Conservation (phyloP, 2,797 vertebrate species). For the Diplodus sargus region DNA sequence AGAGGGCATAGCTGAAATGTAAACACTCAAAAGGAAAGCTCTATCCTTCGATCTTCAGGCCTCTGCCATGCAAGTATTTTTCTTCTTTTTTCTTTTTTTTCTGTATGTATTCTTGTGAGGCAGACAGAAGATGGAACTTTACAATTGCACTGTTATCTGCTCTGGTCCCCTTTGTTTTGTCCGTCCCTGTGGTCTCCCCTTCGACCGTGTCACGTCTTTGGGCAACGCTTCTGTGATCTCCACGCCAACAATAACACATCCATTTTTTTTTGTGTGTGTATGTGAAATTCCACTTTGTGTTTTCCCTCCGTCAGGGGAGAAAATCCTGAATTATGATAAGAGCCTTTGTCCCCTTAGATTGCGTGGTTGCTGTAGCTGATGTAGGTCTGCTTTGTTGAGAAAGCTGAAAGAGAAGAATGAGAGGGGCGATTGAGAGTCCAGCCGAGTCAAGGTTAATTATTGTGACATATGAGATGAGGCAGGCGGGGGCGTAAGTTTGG, state of each 20-base stretch:
- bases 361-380: conserved; percentile 99
- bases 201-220: conserved; percentile 50
- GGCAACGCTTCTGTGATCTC: conserved; percentile 58
- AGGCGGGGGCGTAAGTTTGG: conserved; percentile 10
- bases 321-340: conserved; percentile 68
- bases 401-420: conserved; percentile 85
- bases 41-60: conserved; percentile 58
- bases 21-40: conserved; percentile 71
- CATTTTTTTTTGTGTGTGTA: conserved; percentile 25
- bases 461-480: background rate
- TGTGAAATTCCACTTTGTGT: conserved; percentile 58
- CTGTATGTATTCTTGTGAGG: conserved; percentile 59
- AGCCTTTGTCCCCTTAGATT: conserved; percentile 87
- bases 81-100: conserved; percentile 36
- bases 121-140: conserved; percentile 71
- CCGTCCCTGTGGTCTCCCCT: conserved; percentile 48
- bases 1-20: conserved; percentile 69
- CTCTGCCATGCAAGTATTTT: conserved; percentile 74
- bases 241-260: conserved; percentile 46
- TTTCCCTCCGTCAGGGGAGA: conserved; percentile 59
- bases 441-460: conserved; percentile 17
- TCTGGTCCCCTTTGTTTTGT: conserved; percentile 51
- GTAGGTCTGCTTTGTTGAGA: conserved; percentile 97
- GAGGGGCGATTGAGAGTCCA: conserved; percentile 41
- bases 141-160: conserved; percentile 59